Evolutionary conservation across 64 coral and sea anemone species (phyloP).

Genomic region (Montipora capricornis): DNA sequence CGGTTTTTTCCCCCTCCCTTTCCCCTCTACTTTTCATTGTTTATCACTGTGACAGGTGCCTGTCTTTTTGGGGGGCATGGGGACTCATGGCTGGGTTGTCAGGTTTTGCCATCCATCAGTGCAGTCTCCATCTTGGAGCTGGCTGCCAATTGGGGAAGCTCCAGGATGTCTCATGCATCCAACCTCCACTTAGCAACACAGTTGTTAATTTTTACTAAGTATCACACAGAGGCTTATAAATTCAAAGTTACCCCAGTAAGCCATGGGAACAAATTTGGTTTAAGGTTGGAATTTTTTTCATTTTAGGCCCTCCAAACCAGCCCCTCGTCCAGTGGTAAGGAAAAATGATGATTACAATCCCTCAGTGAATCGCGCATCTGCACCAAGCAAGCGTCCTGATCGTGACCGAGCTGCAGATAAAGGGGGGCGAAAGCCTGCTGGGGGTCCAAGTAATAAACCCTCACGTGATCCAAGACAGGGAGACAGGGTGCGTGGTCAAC

Average conservation of each 20-base stretch:
- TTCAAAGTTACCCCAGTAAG: neutral
- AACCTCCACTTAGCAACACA: too few species aligned
- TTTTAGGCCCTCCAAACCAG: slow-evolving; percentile 81
- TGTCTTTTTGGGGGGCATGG: too few species aligned
- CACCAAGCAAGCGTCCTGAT: slow-evolving; percentile 77
- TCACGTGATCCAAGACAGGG: slow-evolving; percentile 62
- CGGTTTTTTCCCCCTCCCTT: too few species aligned
- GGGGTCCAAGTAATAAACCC: slow-evolving; percentile 65
- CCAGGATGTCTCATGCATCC: too few species aligned
- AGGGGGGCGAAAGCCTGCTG: slow-evolving; percentile 63
- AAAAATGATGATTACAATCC: slow-evolving; percentile 91
- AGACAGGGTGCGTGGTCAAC: slow-evolving; percentile 55
- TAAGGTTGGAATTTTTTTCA: neutral
- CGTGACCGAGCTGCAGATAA: slow-evolving; percentile 70
- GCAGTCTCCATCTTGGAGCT: too few species aligned
- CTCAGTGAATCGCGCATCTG: slow-evolving; percentile 56
- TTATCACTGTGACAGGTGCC: too few species aligned
- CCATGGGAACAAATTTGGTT: neutral
- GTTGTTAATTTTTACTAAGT: too few species aligned
- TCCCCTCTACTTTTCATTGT: too few species aligned
- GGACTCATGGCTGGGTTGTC: too few species aligned
- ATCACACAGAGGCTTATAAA: too few species aligned
- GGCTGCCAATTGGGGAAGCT: too few species aligned
- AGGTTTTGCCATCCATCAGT: too few species aligned
- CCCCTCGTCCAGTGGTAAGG: slow-evolving; percentile 73